phyloP scores from a whole-genome alignment of 2,888 invertebrate genomes.

The Cenopis cana region DNA sequence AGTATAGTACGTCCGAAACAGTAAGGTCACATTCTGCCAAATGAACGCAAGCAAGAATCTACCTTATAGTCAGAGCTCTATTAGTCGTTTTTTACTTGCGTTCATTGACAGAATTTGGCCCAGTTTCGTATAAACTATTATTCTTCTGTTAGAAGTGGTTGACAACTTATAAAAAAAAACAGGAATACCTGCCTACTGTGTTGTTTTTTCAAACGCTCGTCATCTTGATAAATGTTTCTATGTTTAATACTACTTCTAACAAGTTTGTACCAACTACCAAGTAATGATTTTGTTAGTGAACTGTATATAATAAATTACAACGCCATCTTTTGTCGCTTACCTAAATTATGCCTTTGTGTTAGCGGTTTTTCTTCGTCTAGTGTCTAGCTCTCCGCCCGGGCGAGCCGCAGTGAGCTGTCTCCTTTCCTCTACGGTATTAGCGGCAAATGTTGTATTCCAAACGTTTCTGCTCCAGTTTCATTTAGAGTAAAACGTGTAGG shows the following conservation, averaged over 20 bases:
- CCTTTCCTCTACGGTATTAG: neutral
- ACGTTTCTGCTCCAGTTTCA: conserved; percentile 1
- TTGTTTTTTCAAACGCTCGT: neutral
- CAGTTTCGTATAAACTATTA: too few species aligned
- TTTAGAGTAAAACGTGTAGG: neutral
- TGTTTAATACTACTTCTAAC: neutral
- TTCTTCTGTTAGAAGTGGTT: neutral
- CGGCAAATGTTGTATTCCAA: neutral
- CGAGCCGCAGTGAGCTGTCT: neutral
- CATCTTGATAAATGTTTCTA: neutral
- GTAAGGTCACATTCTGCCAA: too few species aligned
- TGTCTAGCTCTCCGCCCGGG: conserved; percentile 19
- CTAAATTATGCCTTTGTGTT: conserved; percentile 23
- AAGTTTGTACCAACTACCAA: neutral
- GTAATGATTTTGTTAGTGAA: neutral
- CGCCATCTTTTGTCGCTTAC: conserved; percentile 25
- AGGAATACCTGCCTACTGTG: neutral
- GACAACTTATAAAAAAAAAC: neutral
- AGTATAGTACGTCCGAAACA: too few species aligned
- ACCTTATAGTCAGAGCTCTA: too few species aligned
- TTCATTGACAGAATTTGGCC: too few species aligned
- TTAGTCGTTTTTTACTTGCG: too few species aligned
- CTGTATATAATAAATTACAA: neutral
- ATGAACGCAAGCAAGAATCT: too few species aligned
- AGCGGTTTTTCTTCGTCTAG: conserved; percentile 9